Conservation (phyloP, 2,113 vertebrate genomes). For the Cololabis saira region DNA sequence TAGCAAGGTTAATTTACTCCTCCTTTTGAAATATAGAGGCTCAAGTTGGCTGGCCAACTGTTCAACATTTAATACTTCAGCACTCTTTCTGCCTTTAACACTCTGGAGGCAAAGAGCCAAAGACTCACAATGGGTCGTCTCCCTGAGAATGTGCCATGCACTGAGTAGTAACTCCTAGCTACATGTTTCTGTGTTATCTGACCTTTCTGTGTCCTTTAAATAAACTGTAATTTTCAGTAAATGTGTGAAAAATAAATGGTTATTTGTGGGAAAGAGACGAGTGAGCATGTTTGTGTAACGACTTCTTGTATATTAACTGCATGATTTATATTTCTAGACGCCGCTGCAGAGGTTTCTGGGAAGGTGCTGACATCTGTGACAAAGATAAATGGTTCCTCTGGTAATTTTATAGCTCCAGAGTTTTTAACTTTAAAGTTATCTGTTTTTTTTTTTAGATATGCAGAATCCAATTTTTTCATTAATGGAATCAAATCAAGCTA, state of each 20-base stretch:
- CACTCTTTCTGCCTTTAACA: slow-evolving; percentile 80
- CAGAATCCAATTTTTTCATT: not conserved
- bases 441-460: not conserved
- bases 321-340: not conserved
- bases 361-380: not conserved
- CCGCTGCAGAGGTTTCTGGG: not conserved
- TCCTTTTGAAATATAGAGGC: slow-evolving; percentile 79
- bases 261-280: slow-evolving; percentile 79
- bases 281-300: slow-evolving; percentile 53
- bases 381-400: not conserved
- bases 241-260: slow-evolving; percentile 83
- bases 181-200: slow-evolving; percentile 81
- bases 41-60: slow-evolving; percentile 87
- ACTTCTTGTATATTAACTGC: not conserved
- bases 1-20: slow-evolving; percentile 83
- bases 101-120: slow-evolving; percentile 81
- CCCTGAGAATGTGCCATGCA: slow-evolving; percentile 87
- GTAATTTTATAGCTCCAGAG: not conserved
- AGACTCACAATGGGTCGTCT: slow-evolving; percentile 88
- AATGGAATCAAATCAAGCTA: not conserved
- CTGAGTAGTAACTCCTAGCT: slow-evolving; percentile 85
- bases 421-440: not conserved
- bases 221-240: slow-evolving; percentile 86
- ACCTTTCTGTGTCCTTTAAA: slow-evolving; percentile 85
- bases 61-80: slow-evolving; percentile 82